phyloP scores from a whole-genome alignment of 1,140 invertebrate species.

The Scaptomyza montana region DNA sequence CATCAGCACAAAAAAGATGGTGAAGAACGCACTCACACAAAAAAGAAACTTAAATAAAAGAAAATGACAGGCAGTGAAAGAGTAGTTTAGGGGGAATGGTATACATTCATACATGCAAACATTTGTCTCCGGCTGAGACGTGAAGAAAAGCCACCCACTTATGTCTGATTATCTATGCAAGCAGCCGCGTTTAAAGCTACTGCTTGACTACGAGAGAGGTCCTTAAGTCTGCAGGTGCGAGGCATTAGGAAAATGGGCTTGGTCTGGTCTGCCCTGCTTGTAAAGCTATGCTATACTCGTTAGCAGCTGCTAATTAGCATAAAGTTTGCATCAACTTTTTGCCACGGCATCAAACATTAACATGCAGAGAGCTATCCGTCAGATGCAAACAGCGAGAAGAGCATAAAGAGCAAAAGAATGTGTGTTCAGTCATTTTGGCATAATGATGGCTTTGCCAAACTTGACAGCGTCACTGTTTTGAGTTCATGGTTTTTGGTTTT shows the following conservation, averaged over 20 bases:
- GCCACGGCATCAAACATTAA: slow-evolving; percentile 21
- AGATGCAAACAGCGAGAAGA: background rate
- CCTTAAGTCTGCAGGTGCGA: slow-evolving; percentile 18
- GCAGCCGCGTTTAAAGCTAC: background rate
- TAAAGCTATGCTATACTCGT: slow-evolving; percentile 51
- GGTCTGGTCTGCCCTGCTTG: background rate
- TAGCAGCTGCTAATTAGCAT: slow-evolving; percentile 76
- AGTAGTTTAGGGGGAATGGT: background rate
- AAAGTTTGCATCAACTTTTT: slow-evolving; percentile 61
- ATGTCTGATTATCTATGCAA: background rate
- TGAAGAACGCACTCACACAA: background rate
- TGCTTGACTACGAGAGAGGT: background rate
- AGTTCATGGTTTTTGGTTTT: slow-evolving; percentile 2
- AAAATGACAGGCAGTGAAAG: slow-evolving; percentile 4
- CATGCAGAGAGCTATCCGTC: background rate
- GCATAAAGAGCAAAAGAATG: slow-evolving; percentile 8
- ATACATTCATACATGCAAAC: background rate
- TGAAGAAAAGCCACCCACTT: slow-evolving; percentile 4
- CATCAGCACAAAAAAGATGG: slow-evolving; percentile 10
- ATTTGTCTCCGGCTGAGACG: background rate
- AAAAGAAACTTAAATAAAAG: background rate
- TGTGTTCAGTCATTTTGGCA: slow-evolving; percentile 53
- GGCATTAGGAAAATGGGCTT: slow-evolving; percentile 25
- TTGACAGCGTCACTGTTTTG: slow-evolving; percentile 67
- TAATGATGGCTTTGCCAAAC: slow-evolving; percentile 35